Conservation (phyloP, 2,113 vertebrate genomes). For the Dasyornis broadbenti region DNA sequence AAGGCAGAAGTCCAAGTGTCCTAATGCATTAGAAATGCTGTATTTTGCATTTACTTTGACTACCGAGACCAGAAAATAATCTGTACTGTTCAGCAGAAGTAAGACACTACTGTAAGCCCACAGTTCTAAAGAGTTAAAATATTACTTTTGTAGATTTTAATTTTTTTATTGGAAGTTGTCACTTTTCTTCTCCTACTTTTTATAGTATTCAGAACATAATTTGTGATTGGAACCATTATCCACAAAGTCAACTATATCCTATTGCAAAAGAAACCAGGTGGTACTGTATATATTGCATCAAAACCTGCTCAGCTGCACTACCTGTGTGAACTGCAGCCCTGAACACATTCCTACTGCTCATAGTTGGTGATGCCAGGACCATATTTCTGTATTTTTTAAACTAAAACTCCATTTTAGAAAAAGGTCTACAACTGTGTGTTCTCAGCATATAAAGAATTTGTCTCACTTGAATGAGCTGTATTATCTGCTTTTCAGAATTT, state of each 20-base stretch:
- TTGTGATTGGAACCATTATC: background rate
- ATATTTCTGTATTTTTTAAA: background rate
- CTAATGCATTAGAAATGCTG: background rate
- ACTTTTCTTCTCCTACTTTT: background rate
- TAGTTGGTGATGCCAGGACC: fast-evolving
- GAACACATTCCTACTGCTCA: background rate
- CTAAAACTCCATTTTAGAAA: background rate
- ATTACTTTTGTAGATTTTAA: background rate
- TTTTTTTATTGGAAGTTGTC: background rate
- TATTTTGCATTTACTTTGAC: background rate
- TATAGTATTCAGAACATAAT: background rate
- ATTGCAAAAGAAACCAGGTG: background rate
- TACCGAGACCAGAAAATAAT: background rate
- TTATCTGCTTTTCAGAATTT: background rate
- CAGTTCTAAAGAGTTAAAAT: background rate
- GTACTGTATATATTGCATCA: background rate
- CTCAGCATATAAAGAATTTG: background rate
- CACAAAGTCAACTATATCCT: background rate
- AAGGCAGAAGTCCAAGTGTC: background rate
- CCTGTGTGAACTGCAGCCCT: background rate
- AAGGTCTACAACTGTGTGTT: background rate
- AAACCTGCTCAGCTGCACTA: background rate
- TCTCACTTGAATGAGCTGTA: background rate
- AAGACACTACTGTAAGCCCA: background rate
- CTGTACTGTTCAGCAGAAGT: background rate